phyloP scores from a whole-genome alignment of 2,888 invertebrate genomes.

The Cryptops parisi region DNA sequence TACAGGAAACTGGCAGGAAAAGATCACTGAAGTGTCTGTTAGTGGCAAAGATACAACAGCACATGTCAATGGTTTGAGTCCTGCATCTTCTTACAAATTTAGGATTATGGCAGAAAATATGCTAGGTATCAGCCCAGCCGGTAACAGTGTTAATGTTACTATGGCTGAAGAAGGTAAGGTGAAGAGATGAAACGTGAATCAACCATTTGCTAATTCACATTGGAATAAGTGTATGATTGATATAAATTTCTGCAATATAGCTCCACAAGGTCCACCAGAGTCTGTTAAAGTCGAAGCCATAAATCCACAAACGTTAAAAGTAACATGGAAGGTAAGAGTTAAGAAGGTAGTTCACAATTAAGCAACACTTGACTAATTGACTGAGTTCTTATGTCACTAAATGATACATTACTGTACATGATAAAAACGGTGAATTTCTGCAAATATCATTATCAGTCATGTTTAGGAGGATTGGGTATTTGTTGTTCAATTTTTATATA shows the following conservation, averaged over 20 bases:
- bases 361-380: too few species aligned
- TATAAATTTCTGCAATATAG: too few species aligned
- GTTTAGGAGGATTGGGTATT: too few species aligned
- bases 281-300: conserved; percentile 28
- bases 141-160: conserved; percentile 82
- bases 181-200: background rate
- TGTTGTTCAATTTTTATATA: background rate
- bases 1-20: conserved; percentile 10
- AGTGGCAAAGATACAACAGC: conserved; percentile 9
- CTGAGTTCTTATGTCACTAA: too few species aligned
- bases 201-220: background rate
- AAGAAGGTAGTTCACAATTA: too few species aligned
- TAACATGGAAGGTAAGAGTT: conserved; percentile 29
- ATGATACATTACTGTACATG: too few species aligned
- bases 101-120: conserved; percentile 86
- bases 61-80: conserved; percentile 47
- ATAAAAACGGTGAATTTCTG: too few species aligned
- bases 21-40: conserved; percentile 9
- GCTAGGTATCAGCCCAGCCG: conserved; percentile 77
- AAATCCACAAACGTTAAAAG: conserved; percentile 28
- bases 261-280: conserved; percentile 24
- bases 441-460: too few species aligned
- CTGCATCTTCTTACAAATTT: conserved; percentile 83
- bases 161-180: conserved; percentile 71
- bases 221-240: too few species aligned